Percentiles rank a stretch among this genome's conserved stretches.
These are phyloP conservation scores for Panthera tigris DNA, from an alignment of 2,113 vertebrate species.

Conservation along the genomic window DNA sequence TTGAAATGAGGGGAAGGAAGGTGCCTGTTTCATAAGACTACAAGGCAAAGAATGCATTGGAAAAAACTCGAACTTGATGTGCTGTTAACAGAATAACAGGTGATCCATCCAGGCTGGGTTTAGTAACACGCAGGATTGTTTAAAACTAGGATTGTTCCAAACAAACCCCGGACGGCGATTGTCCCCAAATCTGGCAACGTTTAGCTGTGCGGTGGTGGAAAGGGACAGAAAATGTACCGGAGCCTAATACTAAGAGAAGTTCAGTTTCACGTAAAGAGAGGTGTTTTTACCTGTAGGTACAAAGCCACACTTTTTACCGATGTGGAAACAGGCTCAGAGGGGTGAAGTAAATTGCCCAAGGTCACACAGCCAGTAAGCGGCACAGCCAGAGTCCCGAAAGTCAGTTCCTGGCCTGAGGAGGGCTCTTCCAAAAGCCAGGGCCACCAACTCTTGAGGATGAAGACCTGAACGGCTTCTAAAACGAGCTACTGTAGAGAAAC, in stretches of 20 bases:
- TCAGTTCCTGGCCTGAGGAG: not conserved
- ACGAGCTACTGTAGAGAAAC: not conserved
- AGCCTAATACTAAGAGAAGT: not conserved
- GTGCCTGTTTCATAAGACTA: slow-evolving; percentile 53
- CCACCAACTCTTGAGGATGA: not conserved
- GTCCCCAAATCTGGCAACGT: not conserved
- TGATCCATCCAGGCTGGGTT: not conserved
- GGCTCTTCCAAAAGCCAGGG: not conserved
- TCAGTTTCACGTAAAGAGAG: not conserved
- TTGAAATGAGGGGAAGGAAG: slow-evolving; percentile 50
- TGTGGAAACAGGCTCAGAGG: slow-evolving; percentile 29
- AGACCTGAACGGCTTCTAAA: not conserved
- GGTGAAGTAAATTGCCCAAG: not conserved
- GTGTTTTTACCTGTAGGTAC: not conserved
- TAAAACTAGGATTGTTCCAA: not conserved
- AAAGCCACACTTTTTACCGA: slow-evolving; percentile 2
- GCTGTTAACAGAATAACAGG: slow-evolving; percentile 32
- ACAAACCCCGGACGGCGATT: not conserved
- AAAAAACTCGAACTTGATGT: slow-evolving; percentile 18
- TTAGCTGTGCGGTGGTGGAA: slow-evolving; percentile 15
- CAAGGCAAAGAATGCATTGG: slow-evolving; percentile 44
- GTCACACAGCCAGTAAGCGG: not conserved
- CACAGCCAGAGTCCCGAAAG: slow-evolving; percentile 30
- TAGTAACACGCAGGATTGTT: not conserved
- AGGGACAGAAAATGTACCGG: not conserved